Conservation (phyloP, 2,888 invertebrate species). For the Acronicta alni region DNA sequence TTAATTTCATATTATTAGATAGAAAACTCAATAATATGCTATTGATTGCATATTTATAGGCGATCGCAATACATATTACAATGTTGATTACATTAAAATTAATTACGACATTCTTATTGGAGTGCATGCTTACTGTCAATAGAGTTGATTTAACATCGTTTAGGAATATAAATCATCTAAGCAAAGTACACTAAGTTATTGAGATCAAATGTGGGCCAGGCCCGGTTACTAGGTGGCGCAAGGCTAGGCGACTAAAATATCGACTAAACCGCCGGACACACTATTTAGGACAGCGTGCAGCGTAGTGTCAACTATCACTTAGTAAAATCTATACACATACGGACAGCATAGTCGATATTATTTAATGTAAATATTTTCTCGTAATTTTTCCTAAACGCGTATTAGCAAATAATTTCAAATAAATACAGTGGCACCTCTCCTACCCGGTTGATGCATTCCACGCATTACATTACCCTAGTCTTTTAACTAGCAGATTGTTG, state of each 20-base stretch:
- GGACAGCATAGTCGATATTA: slow-evolving; percentile 5
- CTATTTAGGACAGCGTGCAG: slow-evolving; percentile 58
- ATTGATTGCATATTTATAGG: slow-evolving; percentile 31
- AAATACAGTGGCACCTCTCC: too few relatives aligned
- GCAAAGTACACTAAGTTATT: slow-evolving; percentile 43
- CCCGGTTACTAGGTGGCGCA: slow-evolving; percentile 54
- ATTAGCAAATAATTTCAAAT: not conserved
- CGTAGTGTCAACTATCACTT: slow-evolving; percentile 56
- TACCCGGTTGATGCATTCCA: too few relatives aligned
- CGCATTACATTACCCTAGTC: too few relatives aligned
- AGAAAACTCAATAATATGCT: not conserved
- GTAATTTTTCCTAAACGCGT: slow-evolving; percentile 4
- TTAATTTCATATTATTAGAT: slow-evolving; percentile 13
- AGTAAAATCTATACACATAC: slow-evolving; percentile 12
- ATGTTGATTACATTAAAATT: slow-evolving; percentile 32
- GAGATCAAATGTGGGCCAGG: slow-evolving; percentile 67
- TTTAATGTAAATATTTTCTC: slow-evolving; percentile 11
- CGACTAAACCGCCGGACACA: slow-evolving; percentile 50
- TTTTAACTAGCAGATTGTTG: too few relatives aligned
- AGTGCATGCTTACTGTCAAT: slow-evolving; percentile 41
- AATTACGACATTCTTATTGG: slow-evolving; percentile 36
- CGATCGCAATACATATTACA: slow-evolving; percentile 28
- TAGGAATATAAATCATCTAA: slow-evolving; percentile 48
- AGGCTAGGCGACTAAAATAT: slow-evolving; percentile 59
- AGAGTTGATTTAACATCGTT: slow-evolving; percentile 49